Evolutionary conservation across 1,140 invertebrate genomes (phyloP), one percentile per base, ranked within the genome.

Genomic region (Ooceraea biroi): DNA sequence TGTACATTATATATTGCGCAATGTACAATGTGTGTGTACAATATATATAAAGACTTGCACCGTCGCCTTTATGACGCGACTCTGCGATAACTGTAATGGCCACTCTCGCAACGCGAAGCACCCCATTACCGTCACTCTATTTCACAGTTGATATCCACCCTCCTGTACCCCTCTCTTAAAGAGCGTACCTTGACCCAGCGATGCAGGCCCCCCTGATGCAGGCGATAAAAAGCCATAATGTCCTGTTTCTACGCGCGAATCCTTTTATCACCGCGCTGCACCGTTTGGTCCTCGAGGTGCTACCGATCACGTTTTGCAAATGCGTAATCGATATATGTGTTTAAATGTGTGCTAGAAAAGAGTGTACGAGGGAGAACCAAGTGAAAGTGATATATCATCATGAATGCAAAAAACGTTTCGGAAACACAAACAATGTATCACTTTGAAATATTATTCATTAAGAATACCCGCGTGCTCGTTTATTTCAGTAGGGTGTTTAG

Each of bases 121-220:
- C 73, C 48, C 87, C 82, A 89, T 89, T 89, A 89, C 85, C 84
- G 84, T 88, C 88, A 89, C 88, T 88, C 84, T 89, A 89, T 89
- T 89, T 89, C 87, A 84, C 82, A 82, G 78, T 88, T 86, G 84
- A 86, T 89, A 89, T 89, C 87, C 74, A 72, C 66, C 55, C 78
- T 22, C 78, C 76, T 83, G 77, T 77, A 84, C 52, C 60, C 60
- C 66, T 76, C 52, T 63, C 63, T 82, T 84, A 69, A 74, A 87
- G 76, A 69, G 48, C 14, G 44, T 52, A 87, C 83, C 85, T 87
- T 85, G 85, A 88, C 87, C 82, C 69, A 61, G 50, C 63, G 63
- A 48, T 30, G 73, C 63, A 44, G 84, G 30, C 58, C 57, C 78
- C 46, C 19, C 52, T 25, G 36, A 41, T 57, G 72, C 19, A 19